Evolutionary conservation across 2,113 vertebrate species (phyloP), one percentile per base, ranked within the genome.

Genomic region (Pterocles burchelli): DNA sequence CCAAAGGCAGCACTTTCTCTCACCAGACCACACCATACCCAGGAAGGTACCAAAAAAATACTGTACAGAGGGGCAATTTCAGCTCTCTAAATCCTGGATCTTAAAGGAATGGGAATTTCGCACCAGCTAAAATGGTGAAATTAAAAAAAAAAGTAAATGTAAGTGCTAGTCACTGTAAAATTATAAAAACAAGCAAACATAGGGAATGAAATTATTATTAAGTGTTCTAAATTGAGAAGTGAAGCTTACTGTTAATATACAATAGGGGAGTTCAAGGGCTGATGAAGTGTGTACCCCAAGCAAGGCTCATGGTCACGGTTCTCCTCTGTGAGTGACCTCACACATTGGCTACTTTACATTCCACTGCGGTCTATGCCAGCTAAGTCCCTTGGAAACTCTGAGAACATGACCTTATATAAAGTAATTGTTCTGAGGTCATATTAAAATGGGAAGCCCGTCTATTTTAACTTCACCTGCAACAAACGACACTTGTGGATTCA

Each of bases 281-380:
- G 84, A 66, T 72, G 66, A 68, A 51, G 45, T 1, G 13, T 55
- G 45, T 16, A 38, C 48, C 67, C 33, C 38, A 70, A 85, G 57
- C 52, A 71, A 57, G 43, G 48, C 78, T 91, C 20, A 1, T 19
- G n/a, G 63, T 9, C 8, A 2, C 15, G n/a, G 65, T 93, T 91
- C 76, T 81, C 57, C 61, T 88, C 71, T 78, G 31, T 26, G 58
- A 61, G 26, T 43, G 86, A 85, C 95, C 88, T 94, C 72, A 52
- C 36, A 67, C 71, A 57, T 43, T 14, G 38, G 41, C 78, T 96
- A 14, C 38, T 90, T 96, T 88, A 38, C 78, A 96, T 93, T 91
- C 89, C 49, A 33, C 43, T 25, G 43, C 38, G 58, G 36, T 91
- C 74, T 83, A 25, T 72, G 46, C 31, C 81, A 73, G 61, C 72